A percentile compares a stretch with the other conserved stretches of the same genome.
These are phyloP conservation scores for Indri indri DNA, from an alignment of 2,113 vertebrate species.

Conservation along the genomic window DNA sequence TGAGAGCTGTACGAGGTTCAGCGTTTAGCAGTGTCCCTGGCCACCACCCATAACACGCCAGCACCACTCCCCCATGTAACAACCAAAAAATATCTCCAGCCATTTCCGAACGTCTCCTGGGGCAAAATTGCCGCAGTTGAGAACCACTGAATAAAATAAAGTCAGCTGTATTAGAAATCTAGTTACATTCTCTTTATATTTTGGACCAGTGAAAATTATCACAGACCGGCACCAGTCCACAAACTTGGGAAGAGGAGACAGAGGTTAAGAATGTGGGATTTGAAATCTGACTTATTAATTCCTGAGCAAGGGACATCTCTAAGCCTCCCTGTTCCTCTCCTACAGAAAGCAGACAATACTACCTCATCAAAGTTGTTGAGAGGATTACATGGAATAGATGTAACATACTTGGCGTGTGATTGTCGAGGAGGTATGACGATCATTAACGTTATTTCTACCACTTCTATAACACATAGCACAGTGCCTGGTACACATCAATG, in stretches of 20 bases:
- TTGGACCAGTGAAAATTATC: background rate
- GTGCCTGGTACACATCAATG: background rate
- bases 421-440: background rate
- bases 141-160: background rate
- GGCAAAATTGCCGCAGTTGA: background rate
- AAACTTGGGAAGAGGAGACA: background rate
- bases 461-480: background rate
- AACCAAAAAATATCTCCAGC: background rate
- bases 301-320: background rate
- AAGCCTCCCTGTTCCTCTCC: background rate
- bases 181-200: background rate
- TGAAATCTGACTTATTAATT: background rate
- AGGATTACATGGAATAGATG: background rate
- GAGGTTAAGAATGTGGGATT: background rate
- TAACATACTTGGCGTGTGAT: background rate
- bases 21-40: background rate
- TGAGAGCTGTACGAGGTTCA: rapidly evolving
- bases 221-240: background rate
- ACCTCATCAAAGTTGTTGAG: background rate
- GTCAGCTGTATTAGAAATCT: background rate
- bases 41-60: background rate
- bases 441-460: background rate
- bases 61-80: background rate
- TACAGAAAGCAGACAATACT: background rate
- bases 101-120: background rate